phyloP scores from a whole-genome alignment of 2,797 vertebrate genomes.

The Gymnoscopelus microlampas region DNA sequence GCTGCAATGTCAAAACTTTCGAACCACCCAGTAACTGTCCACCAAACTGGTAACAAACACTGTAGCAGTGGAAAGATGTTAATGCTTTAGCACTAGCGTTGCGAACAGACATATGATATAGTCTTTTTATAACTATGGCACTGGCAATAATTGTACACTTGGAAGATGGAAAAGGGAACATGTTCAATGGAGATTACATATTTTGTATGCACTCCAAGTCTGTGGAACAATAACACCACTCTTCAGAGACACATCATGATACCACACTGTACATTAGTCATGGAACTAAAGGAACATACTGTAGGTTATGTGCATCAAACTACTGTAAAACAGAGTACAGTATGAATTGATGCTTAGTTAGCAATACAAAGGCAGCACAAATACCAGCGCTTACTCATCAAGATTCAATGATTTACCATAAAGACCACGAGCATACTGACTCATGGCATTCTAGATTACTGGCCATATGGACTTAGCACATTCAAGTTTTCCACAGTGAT shows the following conservation, averaged over 20 bases:
- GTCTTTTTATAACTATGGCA: constrained; percentile 4
- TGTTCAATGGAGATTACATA: constrained; percentile 44
- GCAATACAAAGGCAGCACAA: constrained; percentile 27
- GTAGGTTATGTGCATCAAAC: constrained; percentile 21
- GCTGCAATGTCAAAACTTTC: not conserved
- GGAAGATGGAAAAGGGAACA: constrained; percentile 18
- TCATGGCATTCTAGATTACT: constrained; percentile 36
- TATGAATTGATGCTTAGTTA: constrained; percentile 9
- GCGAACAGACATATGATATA: not conserved
- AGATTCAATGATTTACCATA: constrained; percentile 33
- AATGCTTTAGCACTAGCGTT: constrained; percentile 12
- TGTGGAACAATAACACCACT: constrained; percentile 22
- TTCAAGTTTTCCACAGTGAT: constrained; percentile 41
- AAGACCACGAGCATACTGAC: constrained; percentile 37
- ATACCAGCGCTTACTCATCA: constrained; percentile 35
- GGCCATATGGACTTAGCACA: constrained; percentile 30
- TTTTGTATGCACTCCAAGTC: constrained; percentile 31
- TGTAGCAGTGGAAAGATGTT: constrained; percentile 21
- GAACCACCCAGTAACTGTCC: constrained; percentile 15
- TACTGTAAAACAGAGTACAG: constrained; percentile 30
- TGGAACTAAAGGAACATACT: constrained; percentile 30
- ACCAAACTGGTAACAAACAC: constrained; percentile 13
- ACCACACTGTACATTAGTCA: constrained; percentile 44
- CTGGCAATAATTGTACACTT: constrained; percentile 25
- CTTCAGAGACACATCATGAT: constrained; percentile 42